Base-by-base conservation (phyloP, 2,113 vertebrate species). In the Diphyllodes magnificus region DNA sequence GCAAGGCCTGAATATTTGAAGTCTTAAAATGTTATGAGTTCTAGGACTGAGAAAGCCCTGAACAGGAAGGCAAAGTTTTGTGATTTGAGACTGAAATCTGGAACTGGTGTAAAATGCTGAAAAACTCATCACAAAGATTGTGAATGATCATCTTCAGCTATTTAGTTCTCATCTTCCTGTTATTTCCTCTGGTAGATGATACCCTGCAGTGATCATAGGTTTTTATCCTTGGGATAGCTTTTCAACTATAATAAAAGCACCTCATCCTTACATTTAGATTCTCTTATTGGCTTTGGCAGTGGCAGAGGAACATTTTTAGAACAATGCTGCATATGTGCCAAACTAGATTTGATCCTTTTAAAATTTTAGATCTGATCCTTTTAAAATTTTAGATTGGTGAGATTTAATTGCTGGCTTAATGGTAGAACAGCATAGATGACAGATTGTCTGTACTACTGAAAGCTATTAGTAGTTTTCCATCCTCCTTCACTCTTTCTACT, bases 121-220 rank as follows among this genome's bases (percentile, higher is more conserved):
- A 87, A 61, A 78, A 15, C 10, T 78, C 4, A 47, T 44, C 24
- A 19, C 9, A 50, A 61, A 71, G 47, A 13, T 40, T 24, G 42
- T 27, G 39, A 57, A 22, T 0, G 0, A 21, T 56, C 2, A 0
- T 72, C 69, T 85, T 35, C 47, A 80, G 31, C 24, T 27, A 2
- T 89, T 72, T 39, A 31, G 8, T 84, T 91, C 16, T 18, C 50
- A 60, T 15, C 10, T 64, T 10, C 20, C 33, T 44, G 16, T n/a
- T 35, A 15, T 37, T 93, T 70, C 20, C 19, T 87, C 25, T n/a
- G 31, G 3, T 40, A 61, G 65, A 24, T 61, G 56, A 22, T 25
- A 23, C 33, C 44, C n/a, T 53, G 22, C 11, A 21, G 18, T 3
- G 56, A 22, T 40, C 0, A 2, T 45, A 69, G 30, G 6, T 21